phyloP scores from a whole-genome alignment of 2,113 vertebrate genomes.

The Albula glossodonta region DNA sequence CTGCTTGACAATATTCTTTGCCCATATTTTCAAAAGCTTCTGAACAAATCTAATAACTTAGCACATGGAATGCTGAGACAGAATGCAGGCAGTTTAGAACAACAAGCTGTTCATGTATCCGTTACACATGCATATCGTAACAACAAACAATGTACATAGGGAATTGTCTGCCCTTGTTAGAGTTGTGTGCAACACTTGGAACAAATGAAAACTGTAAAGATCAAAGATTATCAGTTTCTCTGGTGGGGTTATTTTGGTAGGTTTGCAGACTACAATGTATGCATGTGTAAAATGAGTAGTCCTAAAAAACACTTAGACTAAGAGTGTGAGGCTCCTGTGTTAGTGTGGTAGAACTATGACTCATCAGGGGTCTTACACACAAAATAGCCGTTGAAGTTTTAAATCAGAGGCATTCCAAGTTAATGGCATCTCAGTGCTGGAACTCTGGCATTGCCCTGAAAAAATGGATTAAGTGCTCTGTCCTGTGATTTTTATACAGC shows the following conservation, averaged over 20 bases:
- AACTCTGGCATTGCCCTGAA: background rate
- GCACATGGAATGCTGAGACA: background rate
- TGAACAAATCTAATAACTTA: background rate
- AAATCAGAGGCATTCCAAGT: background rate
- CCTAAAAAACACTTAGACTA: background rate
- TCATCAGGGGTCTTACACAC: background rate
- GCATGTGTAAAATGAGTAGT: background rate
- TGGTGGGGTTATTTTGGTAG: background rate
- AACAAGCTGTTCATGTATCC: background rate
- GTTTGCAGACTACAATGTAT: background rate
- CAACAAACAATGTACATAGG: background rate
- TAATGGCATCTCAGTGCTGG: background rate
- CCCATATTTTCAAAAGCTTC: no score
- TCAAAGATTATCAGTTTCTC: background rate
- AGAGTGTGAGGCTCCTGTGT: background rate
- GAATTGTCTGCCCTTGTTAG: background rate
- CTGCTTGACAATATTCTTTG: no score
- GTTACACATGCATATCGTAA: background rate
- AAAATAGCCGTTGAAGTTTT: background rate
- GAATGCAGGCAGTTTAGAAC: background rate
- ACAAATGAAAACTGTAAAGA: background rate
- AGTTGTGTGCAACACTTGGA: background rate
- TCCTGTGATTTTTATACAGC: background rate
- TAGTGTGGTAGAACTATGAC: background rate
- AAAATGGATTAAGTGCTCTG: conserved; percentile 11